Base-by-base conservation (phyloP, 1,140 invertebrate species). In the Papilio aristodemus region DNA sequence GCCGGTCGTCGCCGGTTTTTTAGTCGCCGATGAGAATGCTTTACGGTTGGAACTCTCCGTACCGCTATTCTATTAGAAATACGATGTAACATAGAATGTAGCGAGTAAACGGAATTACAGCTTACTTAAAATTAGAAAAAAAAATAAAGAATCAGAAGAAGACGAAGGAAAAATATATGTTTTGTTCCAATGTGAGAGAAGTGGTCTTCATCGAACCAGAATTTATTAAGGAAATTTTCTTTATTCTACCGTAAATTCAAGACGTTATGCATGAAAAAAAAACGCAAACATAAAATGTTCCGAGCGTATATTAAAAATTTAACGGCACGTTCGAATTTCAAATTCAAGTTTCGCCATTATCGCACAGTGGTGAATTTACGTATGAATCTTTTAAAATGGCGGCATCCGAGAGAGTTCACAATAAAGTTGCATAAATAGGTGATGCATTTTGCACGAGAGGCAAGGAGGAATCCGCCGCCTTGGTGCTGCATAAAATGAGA, bases 401-500 rank as follows among this genome's bases (percentile, higher is more conserved):
- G 13, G 58, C 58, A 60, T 60, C 58, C 58, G 46, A 50, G 58
- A 11, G 58, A 38, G 58, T 38, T 36, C 58, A 60, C 58, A 60
- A 60, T 60, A 60, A 60, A 38, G 58, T 60, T 17, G 58, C 58
- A 60, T 60, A 60, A 60, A 60, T 37, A 60, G 58, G 58, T 60
- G 58, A 59, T 62, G 59, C 14, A 62, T 62, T 62, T 39, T 39
- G 8, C 59, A 62, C 59, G 59, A 62, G 59, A 10, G 17, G 59
- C 17, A 38, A 19, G 36, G 36, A 19, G 36, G 36, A 62, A 62
- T 62, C 59, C 59, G 58, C 25, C 27, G 27, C 59, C 10, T 22
- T 14, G 3, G 19, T 17, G 17, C 59, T 62, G 59, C 32, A 62
- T 62, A 62, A 62, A 62, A 62, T 62, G 36, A 39, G 14, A 62